These are phyloP conservation scores for Sebastolobus altivelis DNA, from an alignment of 2,797 vertebrate species.

Conservation along the genomic window DNA sequence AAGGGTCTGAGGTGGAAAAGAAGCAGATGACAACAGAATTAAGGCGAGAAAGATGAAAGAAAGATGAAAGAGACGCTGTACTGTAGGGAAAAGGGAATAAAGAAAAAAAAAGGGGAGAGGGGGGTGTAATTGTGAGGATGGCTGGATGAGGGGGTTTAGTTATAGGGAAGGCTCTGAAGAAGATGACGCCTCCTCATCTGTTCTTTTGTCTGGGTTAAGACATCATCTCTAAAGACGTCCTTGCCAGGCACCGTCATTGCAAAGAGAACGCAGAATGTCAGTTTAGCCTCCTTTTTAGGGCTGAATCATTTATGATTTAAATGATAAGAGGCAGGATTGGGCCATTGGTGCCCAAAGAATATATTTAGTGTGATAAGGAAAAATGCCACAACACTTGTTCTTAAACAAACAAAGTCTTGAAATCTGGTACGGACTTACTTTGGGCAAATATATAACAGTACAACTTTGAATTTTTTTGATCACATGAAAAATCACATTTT, in stretches of 20 bases:
- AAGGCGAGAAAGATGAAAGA: constrained; percentile 51
- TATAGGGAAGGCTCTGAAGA: constrained; percentile 14
- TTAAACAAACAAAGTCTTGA: too few relatives aligned
- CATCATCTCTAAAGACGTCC: constrained; percentile 8
- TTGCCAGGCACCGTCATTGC: not conserved
- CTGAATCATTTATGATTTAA: constrained; percentile 21
- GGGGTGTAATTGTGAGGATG: constrained; percentile 17
- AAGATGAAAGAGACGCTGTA: constrained; percentile 55
- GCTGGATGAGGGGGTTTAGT: constrained; percentile 8
- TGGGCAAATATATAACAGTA: too few relatives aligned
- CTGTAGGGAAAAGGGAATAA: constrained; percentile 33
- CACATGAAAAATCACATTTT: too few relatives aligned
- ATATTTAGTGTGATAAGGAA: too few relatives aligned
- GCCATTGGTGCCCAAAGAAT: too few relatives aligned
- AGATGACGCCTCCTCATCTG: constrained; percentile 1
- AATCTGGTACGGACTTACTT: too few relatives aligned
- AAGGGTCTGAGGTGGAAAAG: constrained; percentile 13
- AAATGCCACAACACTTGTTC: too few relatives aligned
- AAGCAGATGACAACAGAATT: constrained; percentile 33
- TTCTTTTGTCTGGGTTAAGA: constrained; percentile 32
- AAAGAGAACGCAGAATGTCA: not conserved
- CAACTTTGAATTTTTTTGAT: too few relatives aligned
- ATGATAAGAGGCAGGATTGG: not conserved
- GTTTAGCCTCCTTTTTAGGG: not conserved
- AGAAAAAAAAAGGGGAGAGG: not conserved